Conservation (phyloP, 2,113 vertebrate genomes). For the Gymnogyps californianus region DNA sequence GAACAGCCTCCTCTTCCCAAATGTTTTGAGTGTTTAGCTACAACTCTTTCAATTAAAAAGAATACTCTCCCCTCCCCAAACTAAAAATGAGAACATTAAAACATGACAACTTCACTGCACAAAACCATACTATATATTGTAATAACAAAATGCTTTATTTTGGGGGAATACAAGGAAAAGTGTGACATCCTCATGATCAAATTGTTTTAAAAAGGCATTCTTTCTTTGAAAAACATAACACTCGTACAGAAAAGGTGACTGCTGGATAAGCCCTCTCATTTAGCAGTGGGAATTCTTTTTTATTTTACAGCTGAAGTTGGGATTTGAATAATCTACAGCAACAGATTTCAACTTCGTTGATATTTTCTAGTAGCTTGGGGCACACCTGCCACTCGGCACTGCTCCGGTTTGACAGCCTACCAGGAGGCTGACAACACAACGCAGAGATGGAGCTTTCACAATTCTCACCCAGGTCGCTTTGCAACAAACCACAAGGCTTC, state of each 20-base stretch:
- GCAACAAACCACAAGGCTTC: constrained; percentile 59
- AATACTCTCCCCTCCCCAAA: not conserved
- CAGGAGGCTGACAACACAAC: not conserved
- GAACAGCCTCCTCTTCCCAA: not conserved
- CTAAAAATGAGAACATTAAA: not conserved
- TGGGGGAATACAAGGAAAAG: constrained; percentile 20
- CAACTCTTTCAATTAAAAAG: not conserved
- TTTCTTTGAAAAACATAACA: not conserved
- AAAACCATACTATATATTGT: not conserved
- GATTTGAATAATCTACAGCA: not conserved
- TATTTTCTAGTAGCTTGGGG: not conserved
- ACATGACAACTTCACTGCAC: not conserved
- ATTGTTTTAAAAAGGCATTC: constrained; percentile 12
- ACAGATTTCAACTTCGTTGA: not conserved
- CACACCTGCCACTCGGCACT: not conserved
- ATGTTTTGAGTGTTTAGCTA: not conserved
- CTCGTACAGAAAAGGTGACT: not conserved
- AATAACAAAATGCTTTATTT: constrained; percentile 60
- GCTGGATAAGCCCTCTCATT: not conserved
- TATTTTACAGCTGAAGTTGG: not conserved
- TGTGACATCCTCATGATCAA: constrained; percentile 24
- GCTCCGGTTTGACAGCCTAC: not conserved
- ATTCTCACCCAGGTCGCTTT: constrained; percentile 12
- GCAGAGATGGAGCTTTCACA: not conserved
- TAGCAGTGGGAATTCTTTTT: not conserved